These are phyloP conservation scores for Percopsis omiscomaycus DNA, from an alignment of 2,797 vertebrate species.

Conservation along the genomic window DNA sequence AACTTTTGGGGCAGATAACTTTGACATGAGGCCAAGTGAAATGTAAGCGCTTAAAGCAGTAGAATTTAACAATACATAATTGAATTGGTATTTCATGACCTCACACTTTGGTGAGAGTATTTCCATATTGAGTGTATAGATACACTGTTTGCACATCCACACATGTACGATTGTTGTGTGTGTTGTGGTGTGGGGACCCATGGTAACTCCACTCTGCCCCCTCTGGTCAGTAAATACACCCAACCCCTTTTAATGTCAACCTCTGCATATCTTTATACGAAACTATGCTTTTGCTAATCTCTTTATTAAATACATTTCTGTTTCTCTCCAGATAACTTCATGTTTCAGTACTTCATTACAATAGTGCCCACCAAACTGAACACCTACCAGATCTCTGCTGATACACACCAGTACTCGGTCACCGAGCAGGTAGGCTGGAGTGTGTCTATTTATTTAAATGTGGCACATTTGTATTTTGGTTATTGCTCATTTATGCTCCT, in stretches of 20 bases:
- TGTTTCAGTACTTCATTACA: slow-evolving; percentile 99
- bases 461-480: neutral
- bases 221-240: too few relatives aligned
- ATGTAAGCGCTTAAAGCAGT: too few relatives aligned
- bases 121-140: too few relatives aligned
- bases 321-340: slow-evolving; percentile 87
- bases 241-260: neutral
- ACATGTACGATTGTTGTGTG: too few relatives aligned
- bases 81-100: too few relatives aligned
- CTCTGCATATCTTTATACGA: neutral
- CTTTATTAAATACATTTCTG: neutral
- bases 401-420: slow-evolving; percentile 80
- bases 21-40: too few relatives aligned
- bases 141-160: too few relatives aligned
- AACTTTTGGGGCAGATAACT: too few relatives aligned
- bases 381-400: slow-evolving; percentile 85
- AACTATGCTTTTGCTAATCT: neutral
- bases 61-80: too few relatives aligned
- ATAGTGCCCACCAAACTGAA: slow-evolving; percentile 97
- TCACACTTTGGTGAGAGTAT: too few relatives aligned
- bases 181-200: too few relatives aligned
- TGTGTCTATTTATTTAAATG: neutral
- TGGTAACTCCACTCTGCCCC: too few relatives aligned
- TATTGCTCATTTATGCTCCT: neutral
- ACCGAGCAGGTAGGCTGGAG: slow-evolving; percentile 72